A percentile compares a stretch with the other conserved stretches of the same genome.
Conservation (phyloP, 2,888 invertebrate species). For the Xanthostigma xanthostigma region DNA sequence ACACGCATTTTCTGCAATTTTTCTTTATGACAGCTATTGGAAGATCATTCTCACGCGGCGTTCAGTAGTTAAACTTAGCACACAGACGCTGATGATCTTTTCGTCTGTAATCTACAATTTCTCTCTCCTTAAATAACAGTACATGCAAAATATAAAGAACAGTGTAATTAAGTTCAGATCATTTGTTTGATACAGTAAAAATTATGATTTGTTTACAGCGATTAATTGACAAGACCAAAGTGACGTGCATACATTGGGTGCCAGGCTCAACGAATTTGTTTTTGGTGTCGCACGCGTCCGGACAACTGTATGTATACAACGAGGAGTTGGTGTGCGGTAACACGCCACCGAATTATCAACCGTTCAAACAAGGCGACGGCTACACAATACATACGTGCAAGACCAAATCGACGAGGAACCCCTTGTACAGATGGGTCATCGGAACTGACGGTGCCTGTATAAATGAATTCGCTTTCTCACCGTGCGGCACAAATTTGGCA, state of each 20-base stretch:
- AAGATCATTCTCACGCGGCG: too few relatives aligned
- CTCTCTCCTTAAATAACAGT: too few relatives aligned
- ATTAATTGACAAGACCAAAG: conserved; percentile 83
- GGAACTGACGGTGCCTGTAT: conserved; percentile 70
- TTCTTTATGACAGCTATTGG: too few relatives aligned
- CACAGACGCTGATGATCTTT: too few relatives aligned
- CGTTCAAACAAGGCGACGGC: conserved; percentile 87
- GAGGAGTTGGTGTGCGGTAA: conserved; percentile 86
- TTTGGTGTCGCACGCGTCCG: conserved; percentile 87
- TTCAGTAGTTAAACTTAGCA: too few relatives aligned
- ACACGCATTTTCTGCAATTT: too few relatives aligned
- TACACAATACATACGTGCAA: conserved; percentile 92
- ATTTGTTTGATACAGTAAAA: conserved; percentile 15
- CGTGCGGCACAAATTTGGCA: conserved; percentile 83
- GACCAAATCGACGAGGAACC: conserved; percentile 90
- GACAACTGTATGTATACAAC: conserved; percentile 94
- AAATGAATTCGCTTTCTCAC: conserved; percentile 95
- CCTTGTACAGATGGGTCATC: conserved; percentile 81
- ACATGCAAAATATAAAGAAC: too few relatives aligned
- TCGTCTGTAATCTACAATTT: too few relatives aligned
- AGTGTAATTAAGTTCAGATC: too few relatives aligned
- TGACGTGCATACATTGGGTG: conserved; percentile 96
- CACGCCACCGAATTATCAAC: conserved; percentile 85
- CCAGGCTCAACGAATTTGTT: conserved; percentile 90
- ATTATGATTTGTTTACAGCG: conserved; percentile 42